Conservation (phyloP, 2,797 vertebrate genomes). For the Pagetopsis macropterus region DNA sequence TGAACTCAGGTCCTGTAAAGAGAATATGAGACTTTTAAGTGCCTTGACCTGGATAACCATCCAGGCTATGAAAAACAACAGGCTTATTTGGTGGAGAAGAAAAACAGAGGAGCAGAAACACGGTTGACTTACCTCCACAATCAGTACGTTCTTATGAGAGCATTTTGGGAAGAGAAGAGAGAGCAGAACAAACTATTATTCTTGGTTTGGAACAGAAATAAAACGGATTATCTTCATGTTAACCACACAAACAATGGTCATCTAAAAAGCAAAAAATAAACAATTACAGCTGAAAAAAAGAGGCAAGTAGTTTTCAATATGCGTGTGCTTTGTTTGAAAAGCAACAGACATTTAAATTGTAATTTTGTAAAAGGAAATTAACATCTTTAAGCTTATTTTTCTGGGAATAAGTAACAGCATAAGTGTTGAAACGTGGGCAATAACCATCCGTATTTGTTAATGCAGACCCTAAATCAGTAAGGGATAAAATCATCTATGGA, state of each 20-base stretch:
- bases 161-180: slow-evolving; percentile 45
- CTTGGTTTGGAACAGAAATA: slow-evolving; percentile 49
- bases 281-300: not conserved
- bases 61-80: slow-evolving; percentile 28
- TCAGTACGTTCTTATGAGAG: slow-evolving; percentile 82
- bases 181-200: slow-evolving; percentile 51
- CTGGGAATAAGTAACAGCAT: slow-evolving; percentile 13
- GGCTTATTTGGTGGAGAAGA: slow-evolving; percentile 32
- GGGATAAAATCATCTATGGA: slow-evolving; percentile 3
- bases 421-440: slow-evolving; percentile 11
- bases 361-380: slow-evolving; percentile 12
- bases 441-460: not conserved
- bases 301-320: not conserved
- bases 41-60: slow-evolving; percentile 54
- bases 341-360: not conserved
- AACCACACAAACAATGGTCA: not conserved
- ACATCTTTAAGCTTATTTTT: not conserved
- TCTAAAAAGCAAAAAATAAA: not conserved
- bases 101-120: slow-evolving; percentile 43
- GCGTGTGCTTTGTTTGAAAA: not conserved
- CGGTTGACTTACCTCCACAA: slow-evolving; percentile 84
- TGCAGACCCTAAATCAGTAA: not conserved
- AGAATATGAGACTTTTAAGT: slow-evolving; percentile 46
- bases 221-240: slow-evolving; percentile 28
- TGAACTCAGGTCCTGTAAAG: slow-evolving; percentile 26